These are phyloP conservation scores for Charanyca ferruginea DNA, from an alignment of 2,888 invertebrate species.

Conservation along the genomic window DNA sequence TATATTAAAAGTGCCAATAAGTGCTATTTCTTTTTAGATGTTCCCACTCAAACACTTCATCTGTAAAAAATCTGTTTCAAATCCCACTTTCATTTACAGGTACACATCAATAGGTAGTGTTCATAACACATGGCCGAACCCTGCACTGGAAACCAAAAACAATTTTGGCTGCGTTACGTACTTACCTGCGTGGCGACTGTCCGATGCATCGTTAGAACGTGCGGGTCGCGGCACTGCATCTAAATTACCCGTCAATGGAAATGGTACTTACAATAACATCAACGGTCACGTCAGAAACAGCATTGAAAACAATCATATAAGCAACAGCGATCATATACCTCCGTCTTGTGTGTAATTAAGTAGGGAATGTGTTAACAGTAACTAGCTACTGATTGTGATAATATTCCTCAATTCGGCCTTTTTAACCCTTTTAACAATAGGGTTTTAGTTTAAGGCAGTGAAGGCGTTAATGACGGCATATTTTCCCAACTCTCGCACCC, in stretches of 20 bases:
- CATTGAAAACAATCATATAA: constrained; percentile 41
- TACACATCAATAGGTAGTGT: constrained; percentile 97
- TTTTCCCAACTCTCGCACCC: too few relatives aligned
- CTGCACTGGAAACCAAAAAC: constrained; percentile 91
- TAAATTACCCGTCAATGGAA: constrained; percentile 60
- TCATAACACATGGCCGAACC: constrained; percentile 95
- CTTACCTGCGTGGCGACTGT: constrained; percentile 93
- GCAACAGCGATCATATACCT: constrained; percentile 49
- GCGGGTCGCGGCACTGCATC: constrained; percentile 83
- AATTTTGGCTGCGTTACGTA: constrained; percentile 88
- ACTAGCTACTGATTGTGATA: constrained; percentile 41
- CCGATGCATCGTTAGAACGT: constrained; percentile 92
- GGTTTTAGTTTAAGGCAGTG: too few relatives aligned
- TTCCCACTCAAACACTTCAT: background rate
- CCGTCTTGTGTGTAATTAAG: constrained; percentile 31
- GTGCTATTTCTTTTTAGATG: too few relatives aligned
- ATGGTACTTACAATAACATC: constrained; percentile 30
- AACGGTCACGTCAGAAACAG: constrained; percentile 31
- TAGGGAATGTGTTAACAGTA: constrained; percentile 6
- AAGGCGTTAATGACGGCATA: too few relatives aligned
- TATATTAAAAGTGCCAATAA: too few relatives aligned
- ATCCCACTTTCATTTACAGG: constrained; percentile 76
- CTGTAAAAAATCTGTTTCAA: background rate
- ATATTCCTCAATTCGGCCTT: too few relatives aligned
- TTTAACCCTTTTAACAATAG: too few relatives aligned